Base-by-base conservation (phyloP, 2,113 vertebrate genomes). In the Deroptyus accipitrinus region DNA sequence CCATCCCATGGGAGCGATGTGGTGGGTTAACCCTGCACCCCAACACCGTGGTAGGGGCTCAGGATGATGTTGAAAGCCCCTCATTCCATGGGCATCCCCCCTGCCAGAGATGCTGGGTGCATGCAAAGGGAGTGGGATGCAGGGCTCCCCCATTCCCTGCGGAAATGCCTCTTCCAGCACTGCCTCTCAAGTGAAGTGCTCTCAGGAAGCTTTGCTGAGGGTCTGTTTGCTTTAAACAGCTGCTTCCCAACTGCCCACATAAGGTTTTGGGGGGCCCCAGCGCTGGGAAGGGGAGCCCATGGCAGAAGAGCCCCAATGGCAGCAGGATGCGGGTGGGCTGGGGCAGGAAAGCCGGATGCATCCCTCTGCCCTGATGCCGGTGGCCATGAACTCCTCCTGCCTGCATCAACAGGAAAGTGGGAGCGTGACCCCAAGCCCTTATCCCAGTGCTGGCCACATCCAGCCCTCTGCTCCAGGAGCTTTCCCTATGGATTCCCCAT, bases 91-190 rank as follows among this genome's bases (percentile, higher is more conserved):
- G 28, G 51, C 11, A 39, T 6, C 41, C 10, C 30, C 66, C 41
- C 12, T 22, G 9, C 28, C 0, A 6, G 52, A n/a, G 63, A 15
- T 18, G 48, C 37, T 46, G 89, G 49, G 11, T n/a, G 5, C 4
- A 1, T 7, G 37, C 25, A 27, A 16, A n/a, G 7, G 37, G 10
- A 24, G 33, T 0, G 3, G 62, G 57, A n/a, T 9, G 8, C 0
- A 22, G 78, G 62, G n/a, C 20, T 88, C n/a, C 63, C 41, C 57
- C 4, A 0, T 73, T 91, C 76, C 81, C 91, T n/a, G 33, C 87
- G 95, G 95, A 96, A 95, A 94, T 91, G 42, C 84, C 90, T 94
- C 68, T 54, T 83, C 17, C 3, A 69, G 73, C 0, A 11, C 63
- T 91, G 92, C 86, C 84, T 74, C 48, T 93, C 7, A 39, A 79